Conservation (phyloP, 2,113 vertebrate species). For the Ginglymostoma cirratum region DNA sequence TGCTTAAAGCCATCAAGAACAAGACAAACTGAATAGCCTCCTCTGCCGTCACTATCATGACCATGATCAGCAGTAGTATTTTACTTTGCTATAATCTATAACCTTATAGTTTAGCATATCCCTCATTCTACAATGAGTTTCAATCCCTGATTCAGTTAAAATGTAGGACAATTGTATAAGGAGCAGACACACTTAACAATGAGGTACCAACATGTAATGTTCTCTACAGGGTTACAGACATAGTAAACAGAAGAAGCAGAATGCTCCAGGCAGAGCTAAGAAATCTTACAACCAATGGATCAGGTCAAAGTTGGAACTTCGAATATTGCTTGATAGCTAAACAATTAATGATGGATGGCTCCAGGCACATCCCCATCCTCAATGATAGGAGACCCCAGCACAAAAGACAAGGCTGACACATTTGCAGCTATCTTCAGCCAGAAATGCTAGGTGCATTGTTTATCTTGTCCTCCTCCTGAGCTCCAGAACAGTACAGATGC, state of each 20-base stretch:
- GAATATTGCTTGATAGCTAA: not conserved
- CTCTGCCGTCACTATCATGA: too few species aligned
- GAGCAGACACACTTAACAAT: not conserved
- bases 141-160: not conserved
- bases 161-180: not conserved
- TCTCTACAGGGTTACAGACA: not conserved
- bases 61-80: too few species aligned
- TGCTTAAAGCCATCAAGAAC: too few species aligned
- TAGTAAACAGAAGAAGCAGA: not conserved
- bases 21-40: too few species aligned
- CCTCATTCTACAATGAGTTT: not conserved
- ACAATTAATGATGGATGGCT: not conserved
- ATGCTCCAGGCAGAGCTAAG: not conserved
- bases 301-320: not conserved
- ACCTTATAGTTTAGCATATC: too few species aligned
- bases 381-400: not conserved
- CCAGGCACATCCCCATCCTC: not conserved
- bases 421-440: not conserved
- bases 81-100: too few species aligned
- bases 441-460: not conserved
- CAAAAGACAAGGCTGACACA: not conserved
- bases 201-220: not conserved
- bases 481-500: not conserved
- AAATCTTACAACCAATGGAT: not conserved
- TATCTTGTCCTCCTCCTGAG: not conserved